phyloP scores from a whole-genome alignment of 2,888 invertebrate genomes.

The Dicycla oo region DNA sequence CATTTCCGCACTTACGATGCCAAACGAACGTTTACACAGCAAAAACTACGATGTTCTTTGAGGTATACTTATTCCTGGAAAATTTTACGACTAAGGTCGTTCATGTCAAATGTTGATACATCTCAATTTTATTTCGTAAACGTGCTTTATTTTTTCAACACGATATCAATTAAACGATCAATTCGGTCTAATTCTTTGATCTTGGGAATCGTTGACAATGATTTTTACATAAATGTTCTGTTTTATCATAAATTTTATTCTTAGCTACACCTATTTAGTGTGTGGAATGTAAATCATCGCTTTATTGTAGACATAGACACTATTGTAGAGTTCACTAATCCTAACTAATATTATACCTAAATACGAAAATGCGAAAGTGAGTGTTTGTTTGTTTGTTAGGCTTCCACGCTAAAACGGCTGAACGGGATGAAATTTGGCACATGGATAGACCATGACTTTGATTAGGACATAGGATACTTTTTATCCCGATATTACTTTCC shows the following conservation, averaged over 20 bases:
- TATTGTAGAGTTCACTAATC: conserved; percentile 17
- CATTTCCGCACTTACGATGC: conserved; percentile 61
- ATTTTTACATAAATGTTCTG: conserved; percentile 51
- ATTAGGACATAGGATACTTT: too few relatives aligned
- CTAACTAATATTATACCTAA: too few relatives aligned
- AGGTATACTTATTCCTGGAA: conserved; percentile 57
- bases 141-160: conserved; percentile 55
- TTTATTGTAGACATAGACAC: neutral
- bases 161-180: conserved; percentile 58
- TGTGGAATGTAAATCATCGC: conserved; percentile 26
- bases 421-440: too few relatives aligned
- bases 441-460: too few relatives aligned
- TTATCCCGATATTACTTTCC: too few relatives aligned
- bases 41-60: conserved; percentile 52
- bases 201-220: conserved; percentile 41
- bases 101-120: conserved; percentile 58
- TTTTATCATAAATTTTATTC: conserved; percentile 43
- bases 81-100: conserved; percentile 56
- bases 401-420: too few relatives aligned
- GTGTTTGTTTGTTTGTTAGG: too few relatives aligned
- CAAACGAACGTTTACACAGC: conserved; percentile 48
- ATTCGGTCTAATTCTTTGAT: conserved; percentile 52
- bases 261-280: conserved; percentile 22
- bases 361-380: too few relatives aligned
- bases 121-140: conserved; percentile 55